Percentiles rank a stretch among this genome's conserved stretches.
Conservation (phyloP, 2,888 invertebrate genomes). For the Busseola fusca region DNA sequence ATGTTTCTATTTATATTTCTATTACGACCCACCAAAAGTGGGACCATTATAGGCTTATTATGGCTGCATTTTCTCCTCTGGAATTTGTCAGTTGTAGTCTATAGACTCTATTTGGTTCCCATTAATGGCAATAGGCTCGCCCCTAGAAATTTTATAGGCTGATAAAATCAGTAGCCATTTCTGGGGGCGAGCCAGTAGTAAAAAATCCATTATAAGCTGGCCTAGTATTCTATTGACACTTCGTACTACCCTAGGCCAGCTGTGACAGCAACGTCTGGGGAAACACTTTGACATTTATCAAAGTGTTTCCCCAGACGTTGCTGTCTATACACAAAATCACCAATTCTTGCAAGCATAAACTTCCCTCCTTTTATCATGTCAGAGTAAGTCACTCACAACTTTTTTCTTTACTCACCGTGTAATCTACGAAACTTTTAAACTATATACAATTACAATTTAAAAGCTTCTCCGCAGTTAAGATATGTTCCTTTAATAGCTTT, state of each 20-base stretch:
- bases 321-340: not conserved
- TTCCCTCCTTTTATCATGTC: conserved; percentile 8
- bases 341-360: not conserved
- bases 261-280: no score
- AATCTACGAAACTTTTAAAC: conserved; percentile 58
- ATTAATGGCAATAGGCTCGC: no score
- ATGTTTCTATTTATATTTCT: no score
- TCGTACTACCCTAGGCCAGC: not conserved
- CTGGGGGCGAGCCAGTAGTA: not conserved
- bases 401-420: conserved; percentile 49
- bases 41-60: no score
- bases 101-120: no score
- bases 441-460: conserved; percentile 65
- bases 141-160: no score
- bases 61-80: no score
- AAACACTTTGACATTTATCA: no score
- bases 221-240: no score
- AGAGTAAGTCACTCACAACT: conserved; percentile 13
- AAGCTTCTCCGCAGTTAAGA: conserved; percentile 63
- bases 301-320: not conserved
- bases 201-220: not conserved
- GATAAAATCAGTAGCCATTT: no score
- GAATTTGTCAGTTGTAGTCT: no score
- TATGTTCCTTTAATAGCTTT: conserved; percentile 66
- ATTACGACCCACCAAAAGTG: no score